Evolutionary conservation across 92 coral and sea anemone species (phyloP), one percentile per base, ranked within the genome.

Genomic region (Epizoanthus fatuus): DNA sequence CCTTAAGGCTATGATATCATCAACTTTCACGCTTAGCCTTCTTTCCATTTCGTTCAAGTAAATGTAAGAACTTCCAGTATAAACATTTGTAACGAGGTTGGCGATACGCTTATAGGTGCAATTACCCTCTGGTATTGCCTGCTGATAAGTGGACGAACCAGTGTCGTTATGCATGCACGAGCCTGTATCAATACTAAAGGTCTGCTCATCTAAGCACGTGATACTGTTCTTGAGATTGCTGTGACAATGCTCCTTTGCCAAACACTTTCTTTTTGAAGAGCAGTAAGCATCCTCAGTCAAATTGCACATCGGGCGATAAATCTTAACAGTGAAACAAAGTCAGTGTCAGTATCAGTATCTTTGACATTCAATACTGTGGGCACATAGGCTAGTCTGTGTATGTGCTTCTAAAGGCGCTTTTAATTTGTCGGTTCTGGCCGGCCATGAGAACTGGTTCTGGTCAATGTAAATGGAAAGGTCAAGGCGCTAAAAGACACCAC

Each of bases 81-180:
- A 3, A 13, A 66, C 72, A 37, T 66, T 9, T 32, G 49, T 42
- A 66, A 13, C 10, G n/a, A 14, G 72, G 20, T 42, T 66, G 19
- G 44, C 72, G 72, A 66, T 37, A 66, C 72, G 45, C 29, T 16
- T 32, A 37, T 32, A 66, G 0, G 72, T 66, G 49, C 44, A 66
- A 25, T 15, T 66, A 66, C 47, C n/a, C 19, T 66, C 47, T 66
- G 72, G n/a, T 66, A 66, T 66, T 38, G n/a, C 47, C 22, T 66
- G 47, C 6, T 14, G 72, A n/a, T 5, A 0, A 42, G 49, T 35
- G 11, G 40, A 37, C 5, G 9, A 37, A 66, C 9, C 9, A 37
- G 72, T 66, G n/a, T 35, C 45, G 8, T 66, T 66, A 4, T 35
- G 15, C 15, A 37, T 14, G 49, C 72, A 66, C 2, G 72, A 32